These are phyloP conservation scores for Lonchura striata DNA, from an alignment of 2,113 vertebrate genomes.

Conservation along the genomic window DNA sequence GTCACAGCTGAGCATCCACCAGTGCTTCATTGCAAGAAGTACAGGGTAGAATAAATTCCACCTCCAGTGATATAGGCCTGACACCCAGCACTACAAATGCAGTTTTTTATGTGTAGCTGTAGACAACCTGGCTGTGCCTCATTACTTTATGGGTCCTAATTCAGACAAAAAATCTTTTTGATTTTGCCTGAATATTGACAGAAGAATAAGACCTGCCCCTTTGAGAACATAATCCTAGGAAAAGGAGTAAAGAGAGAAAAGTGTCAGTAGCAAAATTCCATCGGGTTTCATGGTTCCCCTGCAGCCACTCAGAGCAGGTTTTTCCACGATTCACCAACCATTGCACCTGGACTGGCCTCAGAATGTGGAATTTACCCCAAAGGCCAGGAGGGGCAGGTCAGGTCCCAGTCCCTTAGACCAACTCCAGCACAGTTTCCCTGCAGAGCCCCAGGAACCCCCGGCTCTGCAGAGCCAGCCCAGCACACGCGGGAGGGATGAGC, in stretches of 20 bases:
- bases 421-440: not conserved
- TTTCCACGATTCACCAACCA: not conserved
- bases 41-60: not conserved
- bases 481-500: not conserved
- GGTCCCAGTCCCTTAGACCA: not conserved
- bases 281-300: not conserved
- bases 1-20: not conserved
- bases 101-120: not conserved
- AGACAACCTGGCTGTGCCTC: not conserved
- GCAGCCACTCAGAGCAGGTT: not conserved
- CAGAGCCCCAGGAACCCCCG: not conserved
- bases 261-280: not conserved
- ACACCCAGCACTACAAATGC: not conserved
- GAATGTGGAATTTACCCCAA: not conserved
- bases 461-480: not conserved
- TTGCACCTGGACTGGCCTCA: accelerated
- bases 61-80: not conserved
- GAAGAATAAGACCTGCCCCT: not conserved
- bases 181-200: not conserved
- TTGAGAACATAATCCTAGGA: not conserved
- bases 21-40: not conserved
- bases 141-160: not conserved
- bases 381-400: not conserved
- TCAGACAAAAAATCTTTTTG: not conserved
- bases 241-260: not conserved